A percentile compares a stretch with the other conserved stretches of the same genome.
Conservation (phyloP, 2,888 invertebrate species). For the Lithodes maja region DNA sequence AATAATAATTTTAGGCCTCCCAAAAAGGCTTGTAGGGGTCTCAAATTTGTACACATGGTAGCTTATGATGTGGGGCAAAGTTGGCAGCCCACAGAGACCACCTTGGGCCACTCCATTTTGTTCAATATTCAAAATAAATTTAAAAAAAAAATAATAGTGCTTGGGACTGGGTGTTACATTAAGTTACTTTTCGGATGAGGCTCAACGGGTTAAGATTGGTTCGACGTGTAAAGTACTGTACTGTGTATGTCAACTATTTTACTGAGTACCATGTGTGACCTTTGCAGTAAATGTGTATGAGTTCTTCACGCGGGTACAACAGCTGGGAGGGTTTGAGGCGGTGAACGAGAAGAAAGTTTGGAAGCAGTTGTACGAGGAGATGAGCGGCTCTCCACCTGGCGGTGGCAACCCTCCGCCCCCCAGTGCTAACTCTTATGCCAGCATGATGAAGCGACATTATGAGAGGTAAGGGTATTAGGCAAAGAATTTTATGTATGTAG, state of each 20-base stretch:
- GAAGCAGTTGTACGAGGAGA: slow-evolving; percentile 66
- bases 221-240: background rate
- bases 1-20: too few relatives aligned
- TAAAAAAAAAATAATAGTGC: too few relatives aligned
- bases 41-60: too few relatives aligned
- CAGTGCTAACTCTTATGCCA: slow-evolving; percentile 30
- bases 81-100: too few relatives aligned
- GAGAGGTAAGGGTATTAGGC: slow-evolving; percentile 53
- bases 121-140: too few relatives aligned
- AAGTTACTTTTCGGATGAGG: too few relatives aligned
- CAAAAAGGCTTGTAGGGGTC: too few relatives aligned
- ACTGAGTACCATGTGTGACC: background rate
- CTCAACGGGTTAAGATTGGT: too few relatives aligned
- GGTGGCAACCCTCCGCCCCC: slow-evolving; percentile 16
- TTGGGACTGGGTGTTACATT: too few relatives aligned
- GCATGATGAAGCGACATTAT: slow-evolving; percentile 65
- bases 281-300: slow-evolving; percentile 70
- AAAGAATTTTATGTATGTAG: too few relatives aligned
- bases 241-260: background rate
- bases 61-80: too few relatives aligned
- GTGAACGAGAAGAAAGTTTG: slow-evolving; percentile 67
- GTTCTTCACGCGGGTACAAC: slow-evolving; percentile 69
- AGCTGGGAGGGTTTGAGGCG: slow-evolving; percentile 70
- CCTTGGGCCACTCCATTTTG: too few relatives aligned
- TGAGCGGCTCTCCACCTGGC: slow-evolving; percentile 37